Evolutionary conservation across 2,888 invertebrate genomes (phyloP).

Genomic region (Chorisops tibialis): DNA sequence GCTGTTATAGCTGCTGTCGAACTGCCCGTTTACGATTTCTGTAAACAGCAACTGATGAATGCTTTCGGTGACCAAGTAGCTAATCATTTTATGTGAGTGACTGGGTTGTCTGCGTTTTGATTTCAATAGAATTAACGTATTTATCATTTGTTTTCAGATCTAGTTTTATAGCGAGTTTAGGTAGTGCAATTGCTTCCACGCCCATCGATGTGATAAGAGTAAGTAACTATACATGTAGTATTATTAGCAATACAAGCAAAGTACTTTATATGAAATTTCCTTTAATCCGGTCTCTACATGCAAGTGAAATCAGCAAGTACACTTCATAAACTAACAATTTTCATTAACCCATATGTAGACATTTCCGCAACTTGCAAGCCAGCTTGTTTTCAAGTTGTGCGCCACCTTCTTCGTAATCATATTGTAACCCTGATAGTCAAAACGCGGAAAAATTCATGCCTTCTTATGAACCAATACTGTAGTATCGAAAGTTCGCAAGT

Average conservation of each 20-base stretch:
- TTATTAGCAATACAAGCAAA: neutral
- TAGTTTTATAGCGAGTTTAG: constrained; percentile 86
- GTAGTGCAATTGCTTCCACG: constrained; percentile 89
- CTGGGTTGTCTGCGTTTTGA: neutral
- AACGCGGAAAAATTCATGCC: no score
- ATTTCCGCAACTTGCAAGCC: no score
- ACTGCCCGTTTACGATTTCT: constrained; percentile 88
- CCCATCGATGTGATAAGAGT: constrained; percentile 92
- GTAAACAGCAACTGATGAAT: constrained; percentile 70
- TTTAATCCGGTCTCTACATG: constrained; percentile 1
- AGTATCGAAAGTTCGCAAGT: no score
- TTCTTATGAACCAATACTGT: no score
- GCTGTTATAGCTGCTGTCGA: constrained; percentile 92
- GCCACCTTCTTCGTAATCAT: no score
- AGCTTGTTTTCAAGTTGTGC: no score
- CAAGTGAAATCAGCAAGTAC: neutral
- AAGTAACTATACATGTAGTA: constrained; percentile 43
- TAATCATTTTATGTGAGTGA: constrained; percentile 78
- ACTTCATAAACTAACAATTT: no score
- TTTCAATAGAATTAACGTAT: neutral
- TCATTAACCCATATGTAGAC: no score
- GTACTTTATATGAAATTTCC: neutral
- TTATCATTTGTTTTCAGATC: constrained; percentile 60
- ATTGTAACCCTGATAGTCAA: no score
- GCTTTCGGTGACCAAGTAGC: constrained; percentile 73